Conservation (phyloP, 1,140 invertebrate genomes). For the Saccostrea glomerata region DNA sequence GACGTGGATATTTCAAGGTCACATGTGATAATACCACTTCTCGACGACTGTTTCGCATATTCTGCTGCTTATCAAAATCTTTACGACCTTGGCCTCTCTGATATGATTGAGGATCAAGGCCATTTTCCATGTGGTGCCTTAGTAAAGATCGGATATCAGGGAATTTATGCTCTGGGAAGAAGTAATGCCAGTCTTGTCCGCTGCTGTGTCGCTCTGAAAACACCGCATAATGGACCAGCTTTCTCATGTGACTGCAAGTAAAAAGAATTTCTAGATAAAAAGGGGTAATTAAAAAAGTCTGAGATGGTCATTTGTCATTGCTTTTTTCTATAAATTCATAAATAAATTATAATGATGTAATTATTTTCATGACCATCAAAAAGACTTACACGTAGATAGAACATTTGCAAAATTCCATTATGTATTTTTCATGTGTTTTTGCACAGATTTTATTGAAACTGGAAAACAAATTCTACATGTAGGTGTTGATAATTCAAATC, state of each 20-base stretch:
- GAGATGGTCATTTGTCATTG: too few relatives aligned
- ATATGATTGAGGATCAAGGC: not conserved
- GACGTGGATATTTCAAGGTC: slow-evolving; percentile 1
- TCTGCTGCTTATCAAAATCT: not conserved
- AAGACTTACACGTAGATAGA: too few relatives aligned
- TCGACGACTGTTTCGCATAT: not conserved
- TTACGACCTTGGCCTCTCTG: not conserved
- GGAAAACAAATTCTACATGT: too few relatives aligned
- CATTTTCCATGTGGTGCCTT: slow-evolving; percentile 9
- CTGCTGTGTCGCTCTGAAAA: slow-evolving; percentile 1
- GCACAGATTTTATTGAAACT: too few relatives aligned
- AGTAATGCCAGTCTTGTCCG: not conserved
- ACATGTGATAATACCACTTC: slow-evolving; percentile 9
- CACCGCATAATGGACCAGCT: slow-evolving; percentile 10
- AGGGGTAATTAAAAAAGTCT: not conserved
- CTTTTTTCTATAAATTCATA: too few relatives aligned
- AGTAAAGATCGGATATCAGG: not conserved
- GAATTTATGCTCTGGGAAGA: not conserved
- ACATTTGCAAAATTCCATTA: too few relatives aligned
- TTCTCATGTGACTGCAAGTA: slow-evolving; percentile 26
- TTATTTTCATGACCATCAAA: too few relatives aligned
- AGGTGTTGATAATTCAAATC: too few relatives aligned
- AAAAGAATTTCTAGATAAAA: not conserved
- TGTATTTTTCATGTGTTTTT: too few relatives aligned
- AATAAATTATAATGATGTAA: too few relatives aligned